Percentiles rank a stretch among this genome's conserved stretches.
These are phyloP conservation scores for Oreochromis niloticus DNA, from an alignment of 2,113 vertebrate genomes.

Conservation along the genomic window DNA sequence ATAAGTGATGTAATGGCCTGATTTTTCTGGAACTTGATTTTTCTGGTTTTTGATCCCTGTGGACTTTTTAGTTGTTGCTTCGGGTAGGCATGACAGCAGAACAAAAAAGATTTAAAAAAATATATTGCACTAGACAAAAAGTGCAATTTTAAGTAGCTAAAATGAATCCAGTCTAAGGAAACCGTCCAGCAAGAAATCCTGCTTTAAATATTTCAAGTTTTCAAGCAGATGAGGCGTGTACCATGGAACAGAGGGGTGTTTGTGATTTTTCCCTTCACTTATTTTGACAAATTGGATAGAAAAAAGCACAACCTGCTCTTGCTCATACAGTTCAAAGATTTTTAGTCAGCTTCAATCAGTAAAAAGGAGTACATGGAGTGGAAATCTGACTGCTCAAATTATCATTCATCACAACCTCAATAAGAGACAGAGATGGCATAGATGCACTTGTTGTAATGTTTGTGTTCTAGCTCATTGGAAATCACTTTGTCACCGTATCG, in stretches of 20 bases:
- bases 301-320: background rate
- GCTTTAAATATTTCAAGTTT: background rate
- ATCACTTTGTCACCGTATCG: background rate
- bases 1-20: background rate
- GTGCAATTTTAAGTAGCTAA: background rate
- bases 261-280: background rate
- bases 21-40: background rate
- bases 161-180: background rate
- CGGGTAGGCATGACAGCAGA: background rate
- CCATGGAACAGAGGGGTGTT: background rate
- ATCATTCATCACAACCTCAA: background rate
- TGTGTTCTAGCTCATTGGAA: background rate
- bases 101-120: background rate
- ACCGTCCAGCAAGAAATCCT: background rate
- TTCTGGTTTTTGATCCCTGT: background rate
- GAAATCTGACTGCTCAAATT: background rate
- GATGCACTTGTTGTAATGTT: background rate
- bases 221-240: background rate
- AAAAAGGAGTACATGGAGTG: background rate
- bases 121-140: background rate
- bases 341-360: background rate
- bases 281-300: background rate
- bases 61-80: background rate
- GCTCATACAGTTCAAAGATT: background rate
- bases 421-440: background rate